A percentile compares a stretch with the other conserved stretches of the same genome.
phyloP scores from a whole-genome alignment of 2,113 vertebrate genomes.

The Panthera leo region DNA sequence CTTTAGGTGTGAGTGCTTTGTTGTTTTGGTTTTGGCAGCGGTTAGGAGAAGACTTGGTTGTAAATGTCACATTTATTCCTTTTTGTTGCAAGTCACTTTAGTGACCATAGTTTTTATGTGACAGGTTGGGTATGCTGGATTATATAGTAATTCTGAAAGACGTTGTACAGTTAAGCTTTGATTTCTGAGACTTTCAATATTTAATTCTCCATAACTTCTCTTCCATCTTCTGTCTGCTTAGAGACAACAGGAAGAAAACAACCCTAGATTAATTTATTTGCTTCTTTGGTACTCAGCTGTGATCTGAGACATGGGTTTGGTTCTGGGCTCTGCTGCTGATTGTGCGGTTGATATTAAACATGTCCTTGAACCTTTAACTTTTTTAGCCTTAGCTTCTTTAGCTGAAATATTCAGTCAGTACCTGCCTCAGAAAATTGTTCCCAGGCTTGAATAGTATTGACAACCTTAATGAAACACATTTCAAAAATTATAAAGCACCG shows the following conservation, averaged over 20 bases:
- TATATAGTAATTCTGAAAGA: background rate
- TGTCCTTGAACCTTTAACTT: background rate
- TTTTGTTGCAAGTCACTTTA: background rate
- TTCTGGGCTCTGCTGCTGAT: background rate
- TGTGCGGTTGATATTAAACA: background rate
- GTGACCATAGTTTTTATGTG: background rate
- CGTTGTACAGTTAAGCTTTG: background rate
- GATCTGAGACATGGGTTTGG: background rate
- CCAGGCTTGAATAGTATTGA: background rate
- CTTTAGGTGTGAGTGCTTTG: background rate
- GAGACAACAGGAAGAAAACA: constrained; percentile 30
- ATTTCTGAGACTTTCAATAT: constrained; percentile 10
- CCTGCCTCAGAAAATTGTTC: background rate
- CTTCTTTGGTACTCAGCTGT: background rate
- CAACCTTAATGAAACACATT: background rate
- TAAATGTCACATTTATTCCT: background rate
- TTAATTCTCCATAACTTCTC: constrained; percentile 23
- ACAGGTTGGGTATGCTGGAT: background rate
- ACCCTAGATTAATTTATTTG: background rate
- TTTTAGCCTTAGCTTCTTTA: constrained; percentile 10
- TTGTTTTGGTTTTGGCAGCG: background rate
- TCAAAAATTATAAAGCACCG: background rate
- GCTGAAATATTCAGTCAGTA: background rate
- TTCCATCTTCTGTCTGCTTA: constrained; percentile 11
- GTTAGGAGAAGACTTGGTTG: background rate